These are phyloP conservation scores for Barbus barbus DNA, from an alignment of 2,113 vertebrate genomes.

Conservation along the genomic window DNA sequence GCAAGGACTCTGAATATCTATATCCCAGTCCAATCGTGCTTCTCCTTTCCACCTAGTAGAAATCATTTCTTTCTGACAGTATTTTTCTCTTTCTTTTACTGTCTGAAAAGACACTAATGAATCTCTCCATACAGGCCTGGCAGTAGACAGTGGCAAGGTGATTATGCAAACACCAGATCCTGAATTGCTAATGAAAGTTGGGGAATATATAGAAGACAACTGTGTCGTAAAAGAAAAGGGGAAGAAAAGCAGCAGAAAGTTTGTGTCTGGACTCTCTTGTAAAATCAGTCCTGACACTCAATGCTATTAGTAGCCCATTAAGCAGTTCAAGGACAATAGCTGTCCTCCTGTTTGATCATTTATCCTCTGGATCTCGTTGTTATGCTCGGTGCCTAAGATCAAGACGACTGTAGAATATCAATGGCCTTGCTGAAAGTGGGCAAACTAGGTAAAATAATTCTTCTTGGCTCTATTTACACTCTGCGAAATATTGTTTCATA, in stretches of 20 bases:
- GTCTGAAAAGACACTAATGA: constrained; percentile 65
- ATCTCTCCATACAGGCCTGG: constrained; percentile 60
- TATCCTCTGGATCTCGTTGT: constrained; percentile 64
- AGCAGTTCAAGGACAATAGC: constrained; percentile 71
- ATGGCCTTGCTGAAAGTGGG: constrained; percentile 46
- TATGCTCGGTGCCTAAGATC: constrained; percentile 57
- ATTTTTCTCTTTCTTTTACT: constrained; percentile 46
- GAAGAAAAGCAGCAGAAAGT: constrained; percentile 56
- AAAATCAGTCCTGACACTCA: constrained; percentile 68
- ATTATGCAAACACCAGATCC: constrained; percentile 68
- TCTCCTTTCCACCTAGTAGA: constrained; percentile 27
- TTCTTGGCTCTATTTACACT: neutral
- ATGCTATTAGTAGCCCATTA: constrained; percentile 69
- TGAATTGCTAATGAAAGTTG: constrained; percentile 64
- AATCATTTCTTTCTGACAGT: constrained; percentile 51
- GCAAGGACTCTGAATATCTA: constrained; percentile 15
- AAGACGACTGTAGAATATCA: constrained; percentile 64
- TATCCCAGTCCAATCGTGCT: constrained; percentile 12
- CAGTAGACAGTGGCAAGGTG: constrained; percentile 58
- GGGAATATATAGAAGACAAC: constrained; percentile 47
- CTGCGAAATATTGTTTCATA: constrained; percentile 25
- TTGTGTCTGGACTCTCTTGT: constrained; percentile 65
- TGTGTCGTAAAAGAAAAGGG: constrained; percentile 1
- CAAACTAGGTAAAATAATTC: constrained; percentile 51
- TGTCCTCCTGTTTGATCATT: constrained; percentile 68